Base-by-base conservation (phyloP, 2,113 vertebrate genomes). In the Crypturellus undulatus region DNA sequence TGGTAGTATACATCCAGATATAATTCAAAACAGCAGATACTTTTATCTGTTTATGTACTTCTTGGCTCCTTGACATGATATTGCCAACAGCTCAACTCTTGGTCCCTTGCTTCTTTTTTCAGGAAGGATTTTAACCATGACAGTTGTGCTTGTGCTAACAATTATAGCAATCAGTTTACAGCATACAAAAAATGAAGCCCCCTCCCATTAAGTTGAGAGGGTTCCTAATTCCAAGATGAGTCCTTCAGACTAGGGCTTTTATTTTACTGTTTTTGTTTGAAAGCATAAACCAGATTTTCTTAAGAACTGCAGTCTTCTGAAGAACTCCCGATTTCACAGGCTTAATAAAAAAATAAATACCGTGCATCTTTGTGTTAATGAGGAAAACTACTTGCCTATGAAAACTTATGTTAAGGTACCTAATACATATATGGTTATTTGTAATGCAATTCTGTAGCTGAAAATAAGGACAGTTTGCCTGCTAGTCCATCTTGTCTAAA, bases 251-350 rank as follows among this genome's bases (percentile, higher is more conserved):
- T 0, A 0, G 30, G n/a, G 16, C 2, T 1, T 70, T 82, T 54
- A 18, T 8, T 58, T 67, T 51, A 18, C 32, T 69, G 1, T 4
- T 26, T 9, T 24, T 40, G 18, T 69, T 81, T 78, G 36, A 70
- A 83, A 90, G 17, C 13, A 21, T 4, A 43, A 59, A 6, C 11
- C 11, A 65, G 12, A 40, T 64, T 59, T 68, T 92, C 47, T 63
- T 5, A 49, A 80, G 78, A 94, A 3, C 0, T 0, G 2, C 2
- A 14, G 3, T 69, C 30, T 59, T 90, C 40, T 9, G 15, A 9
- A 51, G 10, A 70, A 3, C 8, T 60, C 19, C 25, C 2, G 1
- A 0, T 82, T 85, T 43, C 9, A 2, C 9, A 3, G 1, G 4
- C 3, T 38, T n/a, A n/a, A n/a, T n/a, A n/a, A n/a, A n/a, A n/a